Percentiles rank a stretch among this genome's conserved stretches.
These are phyloP conservation scores for Drosophila azteca DNA, from an alignment of 1,140 invertebrate genomes.

Conservation along the genomic window DNA sequence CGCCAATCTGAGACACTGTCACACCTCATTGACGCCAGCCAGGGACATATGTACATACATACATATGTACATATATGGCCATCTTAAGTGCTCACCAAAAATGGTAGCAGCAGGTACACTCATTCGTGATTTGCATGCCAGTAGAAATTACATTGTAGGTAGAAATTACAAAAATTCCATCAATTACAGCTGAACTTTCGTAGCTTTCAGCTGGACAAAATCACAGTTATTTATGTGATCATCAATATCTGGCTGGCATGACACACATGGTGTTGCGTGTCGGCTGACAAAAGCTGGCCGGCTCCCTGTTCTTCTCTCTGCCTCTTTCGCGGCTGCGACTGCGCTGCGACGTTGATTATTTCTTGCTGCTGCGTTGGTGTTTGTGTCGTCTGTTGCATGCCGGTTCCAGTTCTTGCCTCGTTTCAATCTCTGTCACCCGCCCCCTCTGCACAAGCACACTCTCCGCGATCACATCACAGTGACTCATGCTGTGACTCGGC, in stretches of 20 bases:
- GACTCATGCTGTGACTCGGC: conserved; percentile 30
- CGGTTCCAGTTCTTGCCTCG: conserved; percentile 42
- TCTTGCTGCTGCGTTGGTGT: conserved; percentile 13
- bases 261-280: neutral
- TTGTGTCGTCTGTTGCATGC: conserved; percentile 42
- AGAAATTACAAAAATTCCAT: neutral
- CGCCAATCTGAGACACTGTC: conserved; percentile 46
- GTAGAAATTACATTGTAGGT: conserved; percentile 5
- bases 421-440: neutral
- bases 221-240: neutral
- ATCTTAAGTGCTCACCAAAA: conserved; percentile 13
- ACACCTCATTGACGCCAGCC: conserved; percentile 51
- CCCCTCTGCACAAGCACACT: neutral
- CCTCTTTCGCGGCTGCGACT: neutral
- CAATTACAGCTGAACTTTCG: neutral
- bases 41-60: neutral
- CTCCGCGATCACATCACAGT: conserved; percentile 9
- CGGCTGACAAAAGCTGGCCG: conserved; percentile 10
- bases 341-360: too few relatives aligned
- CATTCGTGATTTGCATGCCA: conserved; percentile 2
- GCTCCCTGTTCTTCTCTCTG: neutral
- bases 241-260: conserved; percentile 29
- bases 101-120: conserved; percentile 36
- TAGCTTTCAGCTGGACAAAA: neutral
- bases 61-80: too few relatives aligned